Evolutionary conservation across 2,113 vertebrate genomes (phyloP), one percentile per base, ranked within the genome.

Genomic region (Taxidea taxus): DNA sequence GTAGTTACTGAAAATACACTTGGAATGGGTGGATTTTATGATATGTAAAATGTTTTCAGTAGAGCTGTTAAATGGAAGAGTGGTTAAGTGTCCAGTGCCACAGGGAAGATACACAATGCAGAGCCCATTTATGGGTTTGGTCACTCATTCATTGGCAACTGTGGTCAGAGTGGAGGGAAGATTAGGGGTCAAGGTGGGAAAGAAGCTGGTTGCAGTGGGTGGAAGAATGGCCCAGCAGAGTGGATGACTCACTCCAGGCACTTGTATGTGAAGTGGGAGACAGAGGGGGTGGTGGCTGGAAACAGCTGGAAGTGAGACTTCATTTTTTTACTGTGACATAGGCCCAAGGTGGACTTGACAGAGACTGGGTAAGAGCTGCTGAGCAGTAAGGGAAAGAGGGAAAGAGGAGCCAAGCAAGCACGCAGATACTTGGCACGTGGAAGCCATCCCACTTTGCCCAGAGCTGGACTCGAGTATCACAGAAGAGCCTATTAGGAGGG

Each of bases 201-300:
- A 93, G 90, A 91, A 44, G 77, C 72, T 62, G 13, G 60, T 3
- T 87, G 60, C 27, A 31, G 82, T 75, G 94, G 87, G 81, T 90
- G 29, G 90, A 49, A 82, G 72, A 85, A 54, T 75, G 87, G 37
- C 72, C 13, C 2, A 25, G 72, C 58, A 37, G 54, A 60, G 60
- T 4, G 15, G 60, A 51, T 96, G 93, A 97, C 70, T 93, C 93
- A 95, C 31, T 39, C 64, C 72, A 97, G 93, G 98, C 91, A 78
- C 87, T 89, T 83, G 84, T 77, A 95, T 94, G 58, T 96, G 68
- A 88, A 87, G 68, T 34, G 49, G 39, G 7, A 60, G 81, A 77
- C 13, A 58, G 54, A n/a, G 25, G n/a, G 9, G 68, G 51, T 82
- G 37, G 84, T 87, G 49, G 47, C 58, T 66, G n/a, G 39, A 80